Percentiles rank a stretch among this genome's conserved stretches.
Evolutionary conservation across 2,113 vertebrate genomes (phyloP).

Genomic region (Spheniscus mendiculus): DNA sequence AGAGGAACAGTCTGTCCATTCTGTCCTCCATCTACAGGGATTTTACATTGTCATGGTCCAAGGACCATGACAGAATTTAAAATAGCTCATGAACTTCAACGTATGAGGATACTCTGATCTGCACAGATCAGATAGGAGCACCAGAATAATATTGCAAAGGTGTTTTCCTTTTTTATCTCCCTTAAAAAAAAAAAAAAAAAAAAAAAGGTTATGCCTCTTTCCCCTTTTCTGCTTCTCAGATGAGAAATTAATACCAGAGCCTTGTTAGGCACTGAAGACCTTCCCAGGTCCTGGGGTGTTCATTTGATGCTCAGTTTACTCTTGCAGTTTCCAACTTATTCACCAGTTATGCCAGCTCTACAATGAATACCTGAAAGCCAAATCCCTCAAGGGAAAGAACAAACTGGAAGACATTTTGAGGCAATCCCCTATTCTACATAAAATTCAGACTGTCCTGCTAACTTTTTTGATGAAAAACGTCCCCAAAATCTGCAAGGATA

Average conservation of each 20-base stretch:
- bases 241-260: background rate
- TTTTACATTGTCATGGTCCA: background rate
- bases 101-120: background rate
- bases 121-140: background rate
- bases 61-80: background rate
- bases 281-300: background rate
- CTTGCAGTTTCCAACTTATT: background rate
- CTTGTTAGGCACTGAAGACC: background rate
- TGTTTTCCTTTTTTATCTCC: background rate
- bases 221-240: background rate
- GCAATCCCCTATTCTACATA: background rate
- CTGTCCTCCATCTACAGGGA: background rate
- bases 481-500: background rate
- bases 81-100: background rate
- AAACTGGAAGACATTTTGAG: background rate
- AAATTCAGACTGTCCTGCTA: background rate
- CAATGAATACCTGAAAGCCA: background rate
- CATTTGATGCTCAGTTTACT: background rate
- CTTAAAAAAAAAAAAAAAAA: background rate
- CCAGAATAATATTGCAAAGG: background rate
- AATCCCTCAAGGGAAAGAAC: background rate
- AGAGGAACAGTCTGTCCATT: background rate
- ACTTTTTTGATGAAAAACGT: background rate
- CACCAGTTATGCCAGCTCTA: background rate
- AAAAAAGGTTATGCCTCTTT: rapidly evolving